phyloP scores from a whole-genome alignment of 2,113 vertebrate species.

The Ondatra zibethicus region DNA sequence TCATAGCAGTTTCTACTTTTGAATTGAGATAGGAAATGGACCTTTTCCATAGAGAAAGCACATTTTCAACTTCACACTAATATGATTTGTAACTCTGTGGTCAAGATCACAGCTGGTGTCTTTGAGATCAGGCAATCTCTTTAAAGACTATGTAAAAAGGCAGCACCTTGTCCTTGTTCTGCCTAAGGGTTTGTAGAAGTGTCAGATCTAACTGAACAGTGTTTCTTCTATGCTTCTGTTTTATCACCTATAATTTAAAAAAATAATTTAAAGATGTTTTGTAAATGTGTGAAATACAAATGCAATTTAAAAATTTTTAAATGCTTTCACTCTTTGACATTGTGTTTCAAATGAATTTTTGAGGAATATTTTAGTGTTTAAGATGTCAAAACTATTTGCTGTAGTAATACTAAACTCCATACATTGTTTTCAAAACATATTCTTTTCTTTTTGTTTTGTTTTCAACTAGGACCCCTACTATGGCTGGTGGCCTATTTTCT shows the following conservation, averaged over 20 bases:
- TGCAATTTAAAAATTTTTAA: constrained; percentile 26
- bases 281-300: constrained; percentile 59
- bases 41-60: neutral
- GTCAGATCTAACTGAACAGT: neutral
- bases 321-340: neutral
- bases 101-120: constrained; percentile 39
- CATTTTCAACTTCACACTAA: neutral
- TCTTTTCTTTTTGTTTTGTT: constrained; percentile 85
- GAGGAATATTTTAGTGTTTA: constrained; percentile 54
- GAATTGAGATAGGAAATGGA: neutral
- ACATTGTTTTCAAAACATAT: constrained; percentile 85
- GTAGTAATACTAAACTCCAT: constrained; percentile 79
- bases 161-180: neutral
- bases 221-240: constrained; percentile 46
- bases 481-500: constrained; percentile 98
- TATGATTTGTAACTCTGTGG: constrained; percentile 52
- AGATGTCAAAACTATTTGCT: constrained; percentile 80
- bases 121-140: constrained; percentile 25
- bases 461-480: constrained; percentile 96
- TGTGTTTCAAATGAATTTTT: constrained; percentile 56
- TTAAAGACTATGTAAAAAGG: neutral
- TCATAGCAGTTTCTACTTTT: neutral
- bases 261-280: neutral
- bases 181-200: constrained; percentile 8
- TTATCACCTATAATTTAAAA: neutral